Conservation (phyloP, 2,888 invertebrate species). For the Mechanitis mazaeus region DNA sequence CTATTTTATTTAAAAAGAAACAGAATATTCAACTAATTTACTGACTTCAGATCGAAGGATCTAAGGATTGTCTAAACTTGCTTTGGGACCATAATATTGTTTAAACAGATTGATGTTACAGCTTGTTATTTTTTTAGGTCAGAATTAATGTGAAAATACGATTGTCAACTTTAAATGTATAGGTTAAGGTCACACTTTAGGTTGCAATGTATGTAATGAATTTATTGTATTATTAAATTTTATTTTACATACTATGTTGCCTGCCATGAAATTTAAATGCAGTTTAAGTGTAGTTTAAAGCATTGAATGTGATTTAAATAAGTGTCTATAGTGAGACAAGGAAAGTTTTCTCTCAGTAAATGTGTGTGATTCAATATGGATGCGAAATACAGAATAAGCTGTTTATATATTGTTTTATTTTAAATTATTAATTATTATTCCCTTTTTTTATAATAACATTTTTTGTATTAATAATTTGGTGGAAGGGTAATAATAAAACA, state of each 20-base stretch:
- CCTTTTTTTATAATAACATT: not conserved
- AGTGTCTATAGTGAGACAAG: constrained; percentile 53
- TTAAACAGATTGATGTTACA: constrained; percentile 20
- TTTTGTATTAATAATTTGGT: not conserved
- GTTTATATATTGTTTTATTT: constrained; percentile 46
- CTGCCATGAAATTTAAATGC: constrained; percentile 55
- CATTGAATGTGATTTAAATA: constrained; percentile 65
- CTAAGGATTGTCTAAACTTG: constrained; percentile 30
- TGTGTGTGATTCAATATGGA: constrained; percentile 63
- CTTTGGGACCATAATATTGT: constrained; percentile 55
- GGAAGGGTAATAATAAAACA: constrained; percentile 29
- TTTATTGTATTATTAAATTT: constrained; percentile 34
- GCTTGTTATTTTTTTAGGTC: constrained; percentile 32
- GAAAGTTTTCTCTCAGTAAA: constrained; percentile 61
- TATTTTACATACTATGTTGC: constrained; percentile 42
- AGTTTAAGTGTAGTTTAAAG: constrained; percentile 49
- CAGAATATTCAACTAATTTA: not conserved
- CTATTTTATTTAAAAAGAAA: constrained; percentile 25
- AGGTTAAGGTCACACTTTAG: constrained; percentile 14
- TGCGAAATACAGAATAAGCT: constrained; percentile 66
- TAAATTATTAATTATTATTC: constrained; percentile 13
- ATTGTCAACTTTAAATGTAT: constrained; percentile 11
- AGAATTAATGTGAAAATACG: constrained; percentile 13
- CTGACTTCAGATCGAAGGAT: not conserved
- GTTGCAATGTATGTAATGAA: constrained; percentile 23